Evolutionary conservation across 2,113 vertebrate species (phyloP), one percentile per base, ranked within the genome.

Genomic region (Leptobrachium leishanense): DNA sequence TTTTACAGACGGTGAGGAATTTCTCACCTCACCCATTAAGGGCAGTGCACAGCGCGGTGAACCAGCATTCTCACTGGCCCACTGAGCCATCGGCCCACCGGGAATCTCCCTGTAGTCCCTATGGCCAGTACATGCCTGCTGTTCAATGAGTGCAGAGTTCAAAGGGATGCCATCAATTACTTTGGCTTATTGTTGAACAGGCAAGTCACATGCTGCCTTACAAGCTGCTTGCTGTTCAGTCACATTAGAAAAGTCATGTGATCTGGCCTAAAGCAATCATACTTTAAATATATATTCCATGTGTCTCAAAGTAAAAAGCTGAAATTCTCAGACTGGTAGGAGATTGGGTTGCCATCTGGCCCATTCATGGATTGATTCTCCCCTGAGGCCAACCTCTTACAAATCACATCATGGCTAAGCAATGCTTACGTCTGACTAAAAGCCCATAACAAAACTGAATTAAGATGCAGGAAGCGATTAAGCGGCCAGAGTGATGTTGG

Each of bases 371-470:
- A 20, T 55, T 59, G 53, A 15, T 44, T 77, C 66, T 46, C n/a
- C 64, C 75, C 66, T 3, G 66, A 69, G 75, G 75, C 41, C 41
- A 59, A 54, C 42, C 40, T 68, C 31, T 9, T 59, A 68, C 46
- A 77, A 77, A 77, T 77, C 50, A 77, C 75, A 57, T 77, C 57
- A 44, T n/a, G 59, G 40, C 46, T 65, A 50, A 75, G 43, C 64
- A 43, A 63, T 55, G 44, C 39, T 67, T 75, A 66, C 59, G 65
- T 64, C 62, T 55, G 41, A 64, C 59, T 75, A 75, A 75, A 65
- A 75, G 62, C 74, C 44, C 46, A 20, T 53, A 5, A 8, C 46
- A 50, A 50, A 50, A 50, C 46, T 59, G 55, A 8, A 59, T 59
- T 59, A 59, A 59, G 55, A 59, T 59, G 55, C 55, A 13, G 4